Percentiles rank a stretch among this genome's conserved stretches.
These are phyloP conservation scores for Collichthys lucidus DNA, from an alignment of 2,113 vertebrate genomes.

Conservation along the genomic window DNA sequence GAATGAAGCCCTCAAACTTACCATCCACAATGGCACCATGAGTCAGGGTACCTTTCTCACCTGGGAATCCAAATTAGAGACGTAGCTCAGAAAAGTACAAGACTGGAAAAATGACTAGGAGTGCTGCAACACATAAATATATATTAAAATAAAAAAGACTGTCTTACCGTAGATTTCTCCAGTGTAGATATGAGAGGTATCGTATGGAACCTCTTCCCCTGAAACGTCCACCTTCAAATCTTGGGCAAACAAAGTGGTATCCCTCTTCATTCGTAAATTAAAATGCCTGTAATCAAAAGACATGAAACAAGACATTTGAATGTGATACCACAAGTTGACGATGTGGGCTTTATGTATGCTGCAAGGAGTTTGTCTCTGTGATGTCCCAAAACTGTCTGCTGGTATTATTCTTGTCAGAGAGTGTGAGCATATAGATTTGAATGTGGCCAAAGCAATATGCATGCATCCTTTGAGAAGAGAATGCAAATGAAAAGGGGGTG, in stretches of 20 bases:
- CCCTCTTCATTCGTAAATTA: conserved; percentile 97
- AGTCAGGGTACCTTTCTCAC: conserved; percentile 93
- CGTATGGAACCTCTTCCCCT: conserved; percentile 89
- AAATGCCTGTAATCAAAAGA: conserved; percentile 89
- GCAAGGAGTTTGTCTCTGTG: not conserved
- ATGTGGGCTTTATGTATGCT: not conserved
- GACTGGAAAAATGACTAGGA: not conserved
- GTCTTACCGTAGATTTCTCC: conserved; percentile 95
- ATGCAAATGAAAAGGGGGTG: conserved; percentile 43
- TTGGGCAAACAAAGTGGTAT: conserved; percentile 91
- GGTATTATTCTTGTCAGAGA: conserved; percentile 21
- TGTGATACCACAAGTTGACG: not conserved
- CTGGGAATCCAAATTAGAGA: conserved; percentile 73
- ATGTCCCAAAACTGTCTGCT: conserved; percentile 8
- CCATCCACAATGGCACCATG: conserved; percentile 95
- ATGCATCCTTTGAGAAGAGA: conserved; percentile 26
- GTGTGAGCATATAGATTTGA: conserved; percentile 8
- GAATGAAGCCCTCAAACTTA: conserved; percentile 97
- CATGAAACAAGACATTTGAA: not conserved
- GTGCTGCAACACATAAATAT: too few species aligned
- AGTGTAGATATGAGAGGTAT: conserved; percentile 98
- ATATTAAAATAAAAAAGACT: not conserved
- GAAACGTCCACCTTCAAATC: conserved; percentile 95
- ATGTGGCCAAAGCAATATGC: conserved; percentile 22
- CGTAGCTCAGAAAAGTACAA: too few species aligned